Percentiles rank a stretch among this genome's conserved stretches.
Evolutionary conservation across 2,797 vertebrate species (phyloP).

Genomic region (Lithobates sylvaticus): DNA sequence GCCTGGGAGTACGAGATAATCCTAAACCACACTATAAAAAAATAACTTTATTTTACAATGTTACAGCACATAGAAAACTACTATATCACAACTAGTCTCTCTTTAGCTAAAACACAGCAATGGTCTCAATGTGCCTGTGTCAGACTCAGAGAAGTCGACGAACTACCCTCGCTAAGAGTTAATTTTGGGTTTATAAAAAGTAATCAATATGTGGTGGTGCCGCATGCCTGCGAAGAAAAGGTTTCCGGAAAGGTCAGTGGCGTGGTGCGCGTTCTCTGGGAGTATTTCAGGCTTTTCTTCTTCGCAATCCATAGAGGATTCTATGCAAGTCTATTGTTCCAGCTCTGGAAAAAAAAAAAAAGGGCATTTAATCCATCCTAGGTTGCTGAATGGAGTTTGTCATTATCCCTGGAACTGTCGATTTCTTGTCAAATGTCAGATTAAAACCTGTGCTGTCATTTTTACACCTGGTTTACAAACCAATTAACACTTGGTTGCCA

Average conservation of each 20-base stretch:
- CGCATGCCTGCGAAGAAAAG: conserved; percentile 21
- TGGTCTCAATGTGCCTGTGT: neutral
- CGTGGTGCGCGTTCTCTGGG: conserved; percentile 6
- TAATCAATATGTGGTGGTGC: conserved; percentile 44
- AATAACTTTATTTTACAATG: no score
- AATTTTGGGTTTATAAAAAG: conserved; percentile 27
- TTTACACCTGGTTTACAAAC: no score
- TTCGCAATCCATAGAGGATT: conserved; percentile 24
- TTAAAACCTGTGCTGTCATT: no score
- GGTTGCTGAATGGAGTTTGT: neutral
- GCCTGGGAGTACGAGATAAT: no score
- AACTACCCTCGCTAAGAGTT: conserved; percentile 14
- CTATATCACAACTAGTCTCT: no score
- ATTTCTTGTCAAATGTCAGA: conserved; percentile 1
- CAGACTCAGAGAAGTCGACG: neutral
- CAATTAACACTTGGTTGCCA: no score
- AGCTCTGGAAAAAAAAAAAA: neutral
- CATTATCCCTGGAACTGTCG: neutral
- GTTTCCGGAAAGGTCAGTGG: conserved; percentile 52
- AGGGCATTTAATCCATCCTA: conserved; percentile 42
- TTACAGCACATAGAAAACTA: no score
- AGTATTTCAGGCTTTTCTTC: conserved; percentile 23
- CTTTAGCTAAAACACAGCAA: no score
- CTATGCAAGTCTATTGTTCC: conserved; percentile 32
- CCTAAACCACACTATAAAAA: no score